Base-by-base conservation (phyloP, 2,888 invertebrate genomes). In the Eupithecia exiguata region DNA sequence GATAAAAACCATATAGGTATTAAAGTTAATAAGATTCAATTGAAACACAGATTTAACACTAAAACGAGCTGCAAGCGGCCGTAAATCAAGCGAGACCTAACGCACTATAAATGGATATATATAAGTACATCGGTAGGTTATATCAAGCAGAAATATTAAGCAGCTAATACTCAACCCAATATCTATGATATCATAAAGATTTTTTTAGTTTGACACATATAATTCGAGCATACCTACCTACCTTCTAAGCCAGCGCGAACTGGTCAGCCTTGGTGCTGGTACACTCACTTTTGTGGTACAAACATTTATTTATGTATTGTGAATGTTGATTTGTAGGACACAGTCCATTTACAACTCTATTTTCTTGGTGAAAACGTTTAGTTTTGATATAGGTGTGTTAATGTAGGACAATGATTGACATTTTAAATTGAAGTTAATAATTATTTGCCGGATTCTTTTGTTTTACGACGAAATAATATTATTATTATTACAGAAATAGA, bases 241-340 rank as follows among this genome's bases (percentile, higher is more conserved):
- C 40, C 38, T 38, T 38, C 83, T 83, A 82, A 82, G 83, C 81
- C 81, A 77, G 80, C 81, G 82, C 81, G 85, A 83, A 82, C 88
- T 77, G 81, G 89, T 85, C 87, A 87, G 86, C 91, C 91, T 91
- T 91, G 90, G 83, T 80, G 43, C 66, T 14, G 5, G 65, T 1
- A 86, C 90, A 89, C 89, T 91, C 90, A 90, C 90, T 90, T 90
- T 89, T 87, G 87, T 89, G 84, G 38, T 80, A 83, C 81, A 83
- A 81, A 82, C 82, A 85, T 83, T 82, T 84, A 85, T 85, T 84
- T 84, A 84, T 43, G 35, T 70, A 65, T 84, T 86, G 86, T 87
- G 86, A 88, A 88, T 87, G 84, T 83, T 82, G 84, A 87, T 86
- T 86, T 87, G 82, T 87, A 80, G 84, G 84, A 84, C 83, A 77